A percentile compares a stretch with the other conserved stretches of the same genome.
phyloP scores from a whole-genome alignment of 2,797 vertebrate species.

The Babyrousa celebensis region DNA sequence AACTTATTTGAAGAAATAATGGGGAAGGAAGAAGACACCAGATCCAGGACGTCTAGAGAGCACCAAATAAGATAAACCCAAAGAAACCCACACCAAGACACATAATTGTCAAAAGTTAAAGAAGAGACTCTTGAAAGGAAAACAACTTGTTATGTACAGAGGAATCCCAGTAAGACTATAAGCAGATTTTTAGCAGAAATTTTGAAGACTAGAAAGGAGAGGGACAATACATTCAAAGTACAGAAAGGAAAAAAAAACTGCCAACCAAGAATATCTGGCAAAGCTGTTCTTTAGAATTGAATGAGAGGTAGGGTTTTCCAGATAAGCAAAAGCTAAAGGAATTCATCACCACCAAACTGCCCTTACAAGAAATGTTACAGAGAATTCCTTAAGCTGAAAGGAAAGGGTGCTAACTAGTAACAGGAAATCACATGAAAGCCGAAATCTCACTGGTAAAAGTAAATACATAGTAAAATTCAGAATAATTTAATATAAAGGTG shows the following conservation, averaged over 20 bases:
- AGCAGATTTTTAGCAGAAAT: too few species aligned
- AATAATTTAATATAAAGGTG: background rate
- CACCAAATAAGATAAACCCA: too few species aligned
- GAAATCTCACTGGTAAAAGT: background rate
- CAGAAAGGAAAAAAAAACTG: background rate
- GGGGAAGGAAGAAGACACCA: too few species aligned
- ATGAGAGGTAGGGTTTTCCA: background rate
- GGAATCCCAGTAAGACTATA: too few species aligned
- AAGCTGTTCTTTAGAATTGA: background rate
- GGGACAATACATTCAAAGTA: background rate
- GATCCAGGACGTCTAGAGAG: too few species aligned
- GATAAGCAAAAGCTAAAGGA: background rate
- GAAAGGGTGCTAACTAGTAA: background rate
- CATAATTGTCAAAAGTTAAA: constrained; percentile 13
- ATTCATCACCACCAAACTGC: background rate
- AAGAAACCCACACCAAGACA: background rate
- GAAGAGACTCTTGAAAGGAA: background rate
- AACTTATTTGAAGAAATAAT: too few species aligned
- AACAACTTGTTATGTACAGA: too few species aligned
- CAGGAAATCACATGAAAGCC: background rate
- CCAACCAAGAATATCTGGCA: background rate
- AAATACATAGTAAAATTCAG: background rate
- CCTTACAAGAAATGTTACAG: background rate
- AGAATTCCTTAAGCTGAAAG: background rate
- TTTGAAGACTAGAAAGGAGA: background rate